Base-by-base conservation (phyloP, 2,797 vertebrate species). In the Cyprinella venusta region DNA sequence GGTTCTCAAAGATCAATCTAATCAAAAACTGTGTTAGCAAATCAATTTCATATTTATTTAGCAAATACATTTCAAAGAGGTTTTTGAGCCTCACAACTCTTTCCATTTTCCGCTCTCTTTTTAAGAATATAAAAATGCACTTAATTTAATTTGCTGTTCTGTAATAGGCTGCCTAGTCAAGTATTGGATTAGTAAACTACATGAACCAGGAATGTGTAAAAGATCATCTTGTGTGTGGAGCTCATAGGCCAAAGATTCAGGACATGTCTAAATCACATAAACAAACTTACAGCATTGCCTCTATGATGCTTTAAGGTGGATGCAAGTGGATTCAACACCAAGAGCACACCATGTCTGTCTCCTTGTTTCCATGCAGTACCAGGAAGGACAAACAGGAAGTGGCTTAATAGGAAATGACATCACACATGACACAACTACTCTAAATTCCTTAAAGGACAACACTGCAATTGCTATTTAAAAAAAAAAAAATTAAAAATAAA, bases 151-250 rank as follows among this genome's bases (percentile, higher is more conserved):
- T 82, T 59, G 74, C 69, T 40, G 63, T 33, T 61, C 67, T 74
- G 70, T 81, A 76, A 84, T 82, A 79, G 63, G 26, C 77, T 75
- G 30, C 75, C 69, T 79, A 81, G 64, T 79, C 70, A 75, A 85
- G 78, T 80, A 71, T 63, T 84, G 70, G 79, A 84, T 80, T 85
- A 76, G 82, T 81, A 75, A 86, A 86, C 78, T 70, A 84, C 72
- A 86, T 74, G 72, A 67, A 84, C 65, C 78, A 70, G 13, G 15
- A 70, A 6, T 70, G 15, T 48, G 26, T 69, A 40, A 13, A 24
- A n/a, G 12, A 15, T 67, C 18, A 68, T 40, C 9, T 68, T 68
- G 65, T 68, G 33, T 12, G 5, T 68, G 5, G 19, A 40, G 65
- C 10, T 26, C 40, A 45, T 10, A 33, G 26, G 45, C 69, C 69